phyloP scores from a whole-genome alignment of 2,888 invertebrate genomes.

The Campoplex nolae region DNA sequence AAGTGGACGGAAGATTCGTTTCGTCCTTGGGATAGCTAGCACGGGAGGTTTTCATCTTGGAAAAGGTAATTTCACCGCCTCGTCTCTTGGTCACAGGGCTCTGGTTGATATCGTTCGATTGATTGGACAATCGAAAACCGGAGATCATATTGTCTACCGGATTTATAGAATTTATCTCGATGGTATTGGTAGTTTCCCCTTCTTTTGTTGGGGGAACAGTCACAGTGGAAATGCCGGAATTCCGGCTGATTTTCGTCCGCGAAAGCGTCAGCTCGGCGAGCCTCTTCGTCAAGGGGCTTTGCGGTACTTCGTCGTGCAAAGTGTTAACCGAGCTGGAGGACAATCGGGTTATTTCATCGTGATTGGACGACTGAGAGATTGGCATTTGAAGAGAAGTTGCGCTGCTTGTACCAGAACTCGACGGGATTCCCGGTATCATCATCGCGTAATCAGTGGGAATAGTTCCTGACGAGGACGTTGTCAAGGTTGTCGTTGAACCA shows the following conservation, averaged over 20 bases:
- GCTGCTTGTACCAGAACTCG: not conserved
- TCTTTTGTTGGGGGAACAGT: conserved; percentile 44
- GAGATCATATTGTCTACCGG: not conserved
- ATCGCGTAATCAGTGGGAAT: conserved; percentile 72
- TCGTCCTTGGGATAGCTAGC: conserved; percentile 50
- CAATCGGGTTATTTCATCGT: conserved; percentile 36
- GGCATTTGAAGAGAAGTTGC: conserved; percentile 11
- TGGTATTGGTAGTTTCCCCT: not conserved
- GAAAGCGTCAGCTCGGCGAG: conserved; percentile 66
- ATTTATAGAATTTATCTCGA: conserved; percentile 18
- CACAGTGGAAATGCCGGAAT: conserved; percentile 61
- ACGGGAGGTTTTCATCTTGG: conserved; percentile 53
- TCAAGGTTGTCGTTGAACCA: conserved; percentile 22
- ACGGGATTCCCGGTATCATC: conserved; percentile 67
- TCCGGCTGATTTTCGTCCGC: conserved; percentile 63
- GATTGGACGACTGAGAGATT: not conserved
- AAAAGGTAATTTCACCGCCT: conserved; percentile 64
- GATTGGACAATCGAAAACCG: conserved; percentile 34
- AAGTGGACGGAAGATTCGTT: conserved; percentile 29
- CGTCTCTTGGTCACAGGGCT: conserved; percentile 76
- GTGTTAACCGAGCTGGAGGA: conserved; percentile 43
- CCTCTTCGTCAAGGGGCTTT: conserved; percentile 69
- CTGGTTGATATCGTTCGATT: conserved; percentile 50
- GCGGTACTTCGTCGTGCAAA: conserved; percentile 55
- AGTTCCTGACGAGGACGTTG: conserved; percentile 24